Evolutionary conservation across 2,113 vertebrate species (phyloP), one percentile per base, ranked within the genome.

Genomic region (Anguilla rostrata): DNA sequence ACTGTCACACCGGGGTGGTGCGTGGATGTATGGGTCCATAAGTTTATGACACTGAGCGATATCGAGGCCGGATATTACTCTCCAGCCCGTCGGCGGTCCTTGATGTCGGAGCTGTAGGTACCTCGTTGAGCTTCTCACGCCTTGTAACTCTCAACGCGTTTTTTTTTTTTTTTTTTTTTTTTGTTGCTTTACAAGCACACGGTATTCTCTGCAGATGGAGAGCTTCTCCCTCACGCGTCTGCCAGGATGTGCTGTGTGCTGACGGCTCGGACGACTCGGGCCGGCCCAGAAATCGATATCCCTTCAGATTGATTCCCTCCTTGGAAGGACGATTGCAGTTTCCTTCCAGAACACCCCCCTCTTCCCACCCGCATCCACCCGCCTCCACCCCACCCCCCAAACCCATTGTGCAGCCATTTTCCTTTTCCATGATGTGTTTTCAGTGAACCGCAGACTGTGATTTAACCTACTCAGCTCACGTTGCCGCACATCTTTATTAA

Each of bases 291-390:
- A 75, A 75, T 75, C 71, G 71, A 75, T 75, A 75, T 34, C n/a
- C 7, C 71, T 75, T 14, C 71, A 75, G 71, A 75, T 75, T 75
- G n/a, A 75, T 75, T 75, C 71, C 71, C n/a, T 75, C n/a, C n/a
- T 34, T 26, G n/a, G 26, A 34, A 12, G 34, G 71, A 2, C 71
- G n/a, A 75, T 75, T 75, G 71, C 71, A 75, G n/a, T 34, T 75
- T 75, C 71, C 26, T 75, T 34, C 34, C 34, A 34, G 34, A 34
- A 34, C 34, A 34, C 34, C 34, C 34, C 34, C 34, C 34, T n/a
- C n/a, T 22, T 6, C 7, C 20, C 18, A 18, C 34, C 34, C 34
- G n/a, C n/a, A n/a, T n/a, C 34, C 34, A 34, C 34, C 34, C 34
- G 34, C 34, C 34, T 34, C 34, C 34, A 34, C 1, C 18, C 3